A percentile compares a stretch with the other conserved stretches of the same genome.
These are phyloP conservation scores for Nothocercus julius DNA, from an alignment of 2,113 vertebrate species.

Conservation along the genomic window DNA sequence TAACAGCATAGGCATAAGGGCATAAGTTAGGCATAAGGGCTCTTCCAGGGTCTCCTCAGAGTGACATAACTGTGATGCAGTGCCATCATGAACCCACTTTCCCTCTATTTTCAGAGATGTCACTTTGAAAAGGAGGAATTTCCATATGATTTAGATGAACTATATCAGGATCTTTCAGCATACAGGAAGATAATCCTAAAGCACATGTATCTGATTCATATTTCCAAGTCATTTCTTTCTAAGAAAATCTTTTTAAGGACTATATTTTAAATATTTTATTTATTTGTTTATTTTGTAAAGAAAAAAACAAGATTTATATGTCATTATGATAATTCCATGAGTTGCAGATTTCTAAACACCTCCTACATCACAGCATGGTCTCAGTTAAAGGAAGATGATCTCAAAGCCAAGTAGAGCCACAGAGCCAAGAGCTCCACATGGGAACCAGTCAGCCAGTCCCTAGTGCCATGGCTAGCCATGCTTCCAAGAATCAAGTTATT, in stretches of 20 bases:
- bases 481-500: neutral
- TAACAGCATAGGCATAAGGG: neutral
- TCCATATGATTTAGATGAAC: neutral
- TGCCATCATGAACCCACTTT: neutral
- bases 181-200: neutral
- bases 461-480: neutral
- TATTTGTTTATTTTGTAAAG: neutral
- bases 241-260: neutral
- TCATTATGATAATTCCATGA: neutral
- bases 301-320: neutral
- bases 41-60: neutral
- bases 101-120: neutral
- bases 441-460: neutral
- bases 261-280: neutral
- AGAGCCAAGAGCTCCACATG: neutral
- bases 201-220: neutral
- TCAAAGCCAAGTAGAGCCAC: neutral
- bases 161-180: neutral
- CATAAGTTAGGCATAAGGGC: neutral
- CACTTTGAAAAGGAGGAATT: neutral
- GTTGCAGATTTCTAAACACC: neutral
- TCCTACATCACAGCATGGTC: neutral
- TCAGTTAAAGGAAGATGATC: neutral
- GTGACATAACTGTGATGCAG: neutral
- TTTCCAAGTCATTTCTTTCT: neutral